Evolutionary conservation across 2,113 vertebrate species (phyloP).

Genomic region (Trichechus manatus): DNA sequence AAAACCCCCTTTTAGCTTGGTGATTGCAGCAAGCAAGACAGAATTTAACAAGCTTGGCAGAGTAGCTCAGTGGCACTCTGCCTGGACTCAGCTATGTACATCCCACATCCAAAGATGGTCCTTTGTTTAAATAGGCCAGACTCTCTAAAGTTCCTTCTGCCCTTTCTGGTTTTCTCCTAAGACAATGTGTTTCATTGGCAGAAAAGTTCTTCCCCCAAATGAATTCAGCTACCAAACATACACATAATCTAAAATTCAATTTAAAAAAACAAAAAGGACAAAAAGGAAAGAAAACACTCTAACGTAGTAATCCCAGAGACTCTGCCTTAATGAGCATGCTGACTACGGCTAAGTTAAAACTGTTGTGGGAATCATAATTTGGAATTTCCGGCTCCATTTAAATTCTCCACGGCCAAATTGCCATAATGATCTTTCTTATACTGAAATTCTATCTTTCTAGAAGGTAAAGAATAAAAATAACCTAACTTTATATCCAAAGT

Average conservation of each 20-base stretch:
- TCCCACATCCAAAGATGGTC: background rate
- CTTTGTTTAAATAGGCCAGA: conserved; percentile 36
- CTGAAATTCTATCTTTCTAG: conserved; percentile 61
- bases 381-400: conserved; percentile 58
- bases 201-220: conserved; percentile 13
- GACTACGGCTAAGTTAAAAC: conserved; percentile 56
- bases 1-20: conserved; percentile 32
- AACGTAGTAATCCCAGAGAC: background rate
- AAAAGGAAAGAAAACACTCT: conserved; percentile 45
- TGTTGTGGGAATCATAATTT: conserved; percentile 52
- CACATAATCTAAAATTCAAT: conserved; percentile 56
- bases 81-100: background rate
- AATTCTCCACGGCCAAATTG: conserved; percentile 29
- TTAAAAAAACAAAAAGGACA: conserved; percentile 1
- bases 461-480: conserved; percentile 49
- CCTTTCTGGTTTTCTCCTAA: conserved; percentile 35
- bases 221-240: conserved; percentile 25
- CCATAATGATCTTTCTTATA: conserved; percentile 59
- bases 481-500: conserved; percentile 28
- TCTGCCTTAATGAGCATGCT: background rate
- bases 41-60: background rate
- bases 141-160: background rate
- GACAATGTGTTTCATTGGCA: conserved; percentile 15
- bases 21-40: background rate
- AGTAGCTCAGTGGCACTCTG: background rate